Base-by-base conservation (phyloP, 2,113 vertebrate species). In the Scomber scombrus region DNA sequence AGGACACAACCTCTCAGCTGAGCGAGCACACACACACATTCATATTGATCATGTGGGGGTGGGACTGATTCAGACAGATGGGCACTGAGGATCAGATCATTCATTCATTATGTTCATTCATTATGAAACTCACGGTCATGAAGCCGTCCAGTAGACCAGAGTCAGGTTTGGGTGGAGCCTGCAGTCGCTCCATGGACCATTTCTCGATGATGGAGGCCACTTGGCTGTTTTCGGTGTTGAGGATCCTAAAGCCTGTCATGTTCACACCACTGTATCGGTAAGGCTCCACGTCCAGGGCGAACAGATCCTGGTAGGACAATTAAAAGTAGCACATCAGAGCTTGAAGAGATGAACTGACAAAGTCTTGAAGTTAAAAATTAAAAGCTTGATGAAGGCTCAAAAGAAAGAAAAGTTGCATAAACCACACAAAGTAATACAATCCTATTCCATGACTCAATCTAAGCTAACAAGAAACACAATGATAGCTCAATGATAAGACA, bases 81-180 rank as follows among this genome's bases (percentile, higher is more conserved):
- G 31, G 31, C 34, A 40, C 34, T 7, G 9, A 40, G 34, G 7
- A 40, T 40, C 34, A 40, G 8, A 9, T 40, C 34, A 40, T 45
- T 54, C 6, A 45, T 58, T 66, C 43, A 79, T 63, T 23, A 2
- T 14, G 3, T 60, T 67, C 3, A 49, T 12, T n/a, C n/a, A n/a
- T n/a, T 26, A 26, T 26, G 4, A 49, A 75, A 94, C 97, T 95
- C 96, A 99, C 98, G 95, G 97, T 99, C 98, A 99, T 99, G 94
- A 99, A 99, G 93, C 98, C 98, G 91, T 99, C 98, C 96, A 99
- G 96, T 93, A 99, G 96, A 93, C 98, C 98, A 88, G 98, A 99
- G 84, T 99, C 98, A 50, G 98, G 97, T 94, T 99, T 99, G 0
- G 98, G 98, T 14, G 98, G 98, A 45, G 97, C 98, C 92, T 99